Evolutionary conservation across 2,888 invertebrate genomes (phyloP).

Genomic region (Patella ulyssiponensis): DNA sequence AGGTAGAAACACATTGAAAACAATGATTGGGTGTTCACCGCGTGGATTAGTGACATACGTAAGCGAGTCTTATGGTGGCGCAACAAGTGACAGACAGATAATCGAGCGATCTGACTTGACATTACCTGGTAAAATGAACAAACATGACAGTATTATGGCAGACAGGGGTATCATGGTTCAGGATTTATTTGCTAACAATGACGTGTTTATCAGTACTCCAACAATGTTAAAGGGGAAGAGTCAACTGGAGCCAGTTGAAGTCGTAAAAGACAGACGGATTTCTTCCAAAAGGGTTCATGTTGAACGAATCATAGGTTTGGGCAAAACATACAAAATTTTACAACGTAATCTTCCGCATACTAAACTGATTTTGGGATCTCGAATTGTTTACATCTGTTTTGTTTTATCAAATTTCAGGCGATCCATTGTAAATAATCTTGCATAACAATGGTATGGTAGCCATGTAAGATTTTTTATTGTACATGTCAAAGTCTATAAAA

Average conservation of each 20-base stretch:
- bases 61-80: slow-evolving; percentile 11
- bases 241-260: slow-evolving; percentile 23
- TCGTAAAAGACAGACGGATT: slow-evolving; percentile 26
- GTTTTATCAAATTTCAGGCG: slow-evolving; percentile 25
- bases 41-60: slow-evolving; percentile 10
- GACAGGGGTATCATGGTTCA: slow-evolving; percentile 35
- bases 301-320: slow-evolving; percentile 24
- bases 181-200: slow-evolving; percentile 29
- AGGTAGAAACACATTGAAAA: slow-evolving; percentile 16
- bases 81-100: slow-evolving; percentile 14
- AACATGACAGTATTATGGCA: slow-evolving; percentile 29
- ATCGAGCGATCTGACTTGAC: slow-evolving; percentile 12
- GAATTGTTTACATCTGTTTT: slow-evolving; percentile 28
- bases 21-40: slow-evolving; percentile 18
- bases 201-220: slow-evolving; percentile 26
- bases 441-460: too few relatives aligned
- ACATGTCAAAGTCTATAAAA: too few relatives aligned
- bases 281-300: slow-evolving; percentile 25
- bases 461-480: too few relatives aligned
- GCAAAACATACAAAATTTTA: slow-evolving; percentile 27
- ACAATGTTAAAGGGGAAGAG: slow-evolving; percentile 25
- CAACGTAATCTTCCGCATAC: slow-evolving; percentile 9
- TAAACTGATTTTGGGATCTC: slow-evolving; percentile 18
- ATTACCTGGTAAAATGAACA: not conserved
- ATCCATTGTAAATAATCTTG: slow-evolving; percentile 19